These are phyloP conservation scores for Cheilosia vernalis DNA, from an alignment of 2,888 invertebrate species.

Conservation along the genomic window DNA sequence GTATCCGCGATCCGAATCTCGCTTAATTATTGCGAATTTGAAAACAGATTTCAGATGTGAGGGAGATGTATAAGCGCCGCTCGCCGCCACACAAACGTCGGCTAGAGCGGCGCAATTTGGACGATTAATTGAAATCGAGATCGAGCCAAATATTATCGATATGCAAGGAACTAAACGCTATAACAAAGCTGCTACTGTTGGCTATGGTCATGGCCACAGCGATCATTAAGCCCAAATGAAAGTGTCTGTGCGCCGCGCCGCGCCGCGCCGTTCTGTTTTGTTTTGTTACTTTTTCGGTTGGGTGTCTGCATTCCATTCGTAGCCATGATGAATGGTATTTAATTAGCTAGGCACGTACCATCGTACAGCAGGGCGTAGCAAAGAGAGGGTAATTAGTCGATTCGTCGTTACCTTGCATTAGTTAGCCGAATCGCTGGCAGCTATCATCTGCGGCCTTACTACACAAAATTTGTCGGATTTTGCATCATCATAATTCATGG, in stretches of 20 bases:
- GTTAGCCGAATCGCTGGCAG: conserved; percentile 45
- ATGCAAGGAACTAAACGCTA: conserved; percentile 61
- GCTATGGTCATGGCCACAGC: conserved; percentile 72
- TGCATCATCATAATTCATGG: conserved; percentile 54
- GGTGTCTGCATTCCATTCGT: conserved; percentile 61
- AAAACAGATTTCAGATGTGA: conserved; percentile 40
- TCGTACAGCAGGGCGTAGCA: conserved; percentile 60
- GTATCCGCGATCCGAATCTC: conserved; percentile 59
- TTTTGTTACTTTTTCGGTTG: conserved; percentile 14
- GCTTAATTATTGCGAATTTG: conserved; percentile 50
- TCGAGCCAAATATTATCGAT: conserved; percentile 57
- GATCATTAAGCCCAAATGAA: conserved; percentile 65
- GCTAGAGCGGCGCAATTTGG: conserved; percentile 30
- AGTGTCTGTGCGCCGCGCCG: conserved; percentile 37
- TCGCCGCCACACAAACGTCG: no score
- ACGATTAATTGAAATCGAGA: conserved; percentile 56
- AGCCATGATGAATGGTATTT: conserved; percentile 67
- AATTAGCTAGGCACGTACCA: conserved; percentile 72
- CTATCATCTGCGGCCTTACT: conserved; percentile 51
- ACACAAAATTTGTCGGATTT: conserved; percentile 48
- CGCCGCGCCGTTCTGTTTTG: conserved; percentile 11
- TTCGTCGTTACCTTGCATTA: conserved; percentile 70
- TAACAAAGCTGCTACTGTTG: conserved; percentile 71
- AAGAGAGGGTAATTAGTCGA: conserved; percentile 68
- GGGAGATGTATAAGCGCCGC: conserved; percentile 13